Conservation (phyloP, 2,797 vertebrate genomes). For the Acanthurus lineatus region DNA sequence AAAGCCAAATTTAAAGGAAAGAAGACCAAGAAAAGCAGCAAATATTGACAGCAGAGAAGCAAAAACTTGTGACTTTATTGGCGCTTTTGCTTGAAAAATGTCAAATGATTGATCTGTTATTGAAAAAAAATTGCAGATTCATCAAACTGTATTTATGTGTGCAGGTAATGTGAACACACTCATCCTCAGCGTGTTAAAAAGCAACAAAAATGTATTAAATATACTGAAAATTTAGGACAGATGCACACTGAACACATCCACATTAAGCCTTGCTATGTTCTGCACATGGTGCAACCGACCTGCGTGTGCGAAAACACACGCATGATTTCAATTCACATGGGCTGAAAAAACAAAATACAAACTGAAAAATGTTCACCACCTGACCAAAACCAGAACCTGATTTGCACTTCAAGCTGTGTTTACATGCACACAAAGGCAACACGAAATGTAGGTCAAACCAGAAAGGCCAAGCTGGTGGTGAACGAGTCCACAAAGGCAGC, state of each 20-base stretch:
- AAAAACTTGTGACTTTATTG: background rate
- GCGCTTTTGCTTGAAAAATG: background rate
- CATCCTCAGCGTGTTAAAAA: no score
- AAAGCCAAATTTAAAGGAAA: background rate
- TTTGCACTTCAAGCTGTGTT: constrained; percentile 48
- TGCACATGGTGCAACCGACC: background rate
- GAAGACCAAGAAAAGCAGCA: background rate
- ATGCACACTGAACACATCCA: background rate
- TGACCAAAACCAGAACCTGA: constrained; percentile 29
- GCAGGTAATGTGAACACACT: no score
- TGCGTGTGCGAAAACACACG: constrained; percentile 2
- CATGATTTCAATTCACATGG: constrained; percentile 16
- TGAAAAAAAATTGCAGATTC: no score
- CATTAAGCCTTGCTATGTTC: background rate
- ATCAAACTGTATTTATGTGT: no score
- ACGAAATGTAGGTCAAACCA: constrained; percentile 70
- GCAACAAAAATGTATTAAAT: no score
- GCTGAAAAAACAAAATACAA: constrained; percentile 34
- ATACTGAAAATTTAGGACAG: no score
- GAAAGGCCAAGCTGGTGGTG: constrained; percentile 24
- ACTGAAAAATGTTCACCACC: constrained; percentile 36
- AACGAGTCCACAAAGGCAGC: constrained; percentile 35
- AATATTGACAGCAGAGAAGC: background rate
- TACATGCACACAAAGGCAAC: constrained; percentile 43
- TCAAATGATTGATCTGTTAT: background rate